A percentile compares a stretch with the other conserved stretches of the same genome.
phyloP scores from a whole-genome alignment of 2,113 vertebrate species.

The Cebus imitator region DNA sequence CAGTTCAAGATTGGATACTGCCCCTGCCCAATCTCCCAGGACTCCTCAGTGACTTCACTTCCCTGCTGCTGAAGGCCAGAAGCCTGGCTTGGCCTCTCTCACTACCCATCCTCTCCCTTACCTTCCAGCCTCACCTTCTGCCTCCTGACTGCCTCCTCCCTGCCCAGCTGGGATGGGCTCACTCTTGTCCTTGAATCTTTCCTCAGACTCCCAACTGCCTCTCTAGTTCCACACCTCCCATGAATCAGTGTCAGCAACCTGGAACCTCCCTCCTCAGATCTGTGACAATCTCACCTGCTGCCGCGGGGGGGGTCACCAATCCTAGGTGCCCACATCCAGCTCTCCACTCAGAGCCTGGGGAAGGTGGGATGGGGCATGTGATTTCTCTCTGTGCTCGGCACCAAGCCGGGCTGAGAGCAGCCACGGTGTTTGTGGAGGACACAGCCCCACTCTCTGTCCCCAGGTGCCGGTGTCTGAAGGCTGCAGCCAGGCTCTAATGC shows the following conservation, averaged over 20 bases:
- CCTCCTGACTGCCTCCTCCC: background rate
- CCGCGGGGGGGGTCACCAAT: background rate
- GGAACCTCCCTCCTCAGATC: background rate
- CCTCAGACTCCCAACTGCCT: background rate
- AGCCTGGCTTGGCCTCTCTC: background rate
- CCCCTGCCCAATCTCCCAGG: background rate
- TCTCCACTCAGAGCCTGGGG: background rate
- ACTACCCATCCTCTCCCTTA: background rate
- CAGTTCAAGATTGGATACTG: background rate
- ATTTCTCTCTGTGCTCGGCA: background rate
- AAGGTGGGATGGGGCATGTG: background rate
- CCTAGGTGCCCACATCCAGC: background rate
- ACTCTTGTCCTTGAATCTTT: background rate
- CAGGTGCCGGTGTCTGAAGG: conserved; percentile 86
- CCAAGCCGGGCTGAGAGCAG: background rate
- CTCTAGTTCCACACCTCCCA: background rate
- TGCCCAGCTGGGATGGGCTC: background rate
- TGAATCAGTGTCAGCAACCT: background rate
- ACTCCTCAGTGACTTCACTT: background rate
- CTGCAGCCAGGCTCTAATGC: conserved; percentile 90
- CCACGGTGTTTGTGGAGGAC: background rate
- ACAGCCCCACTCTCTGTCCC: conserved; percentile 41
- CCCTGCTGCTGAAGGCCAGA: background rate
- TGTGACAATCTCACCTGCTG: background rate
- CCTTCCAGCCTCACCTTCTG: background rate